Evolutionary conservation across 2,113 vertebrate species (phyloP), one percentile per base, ranked within the genome.

Genomic region (Heterochromis multidens): DNA sequence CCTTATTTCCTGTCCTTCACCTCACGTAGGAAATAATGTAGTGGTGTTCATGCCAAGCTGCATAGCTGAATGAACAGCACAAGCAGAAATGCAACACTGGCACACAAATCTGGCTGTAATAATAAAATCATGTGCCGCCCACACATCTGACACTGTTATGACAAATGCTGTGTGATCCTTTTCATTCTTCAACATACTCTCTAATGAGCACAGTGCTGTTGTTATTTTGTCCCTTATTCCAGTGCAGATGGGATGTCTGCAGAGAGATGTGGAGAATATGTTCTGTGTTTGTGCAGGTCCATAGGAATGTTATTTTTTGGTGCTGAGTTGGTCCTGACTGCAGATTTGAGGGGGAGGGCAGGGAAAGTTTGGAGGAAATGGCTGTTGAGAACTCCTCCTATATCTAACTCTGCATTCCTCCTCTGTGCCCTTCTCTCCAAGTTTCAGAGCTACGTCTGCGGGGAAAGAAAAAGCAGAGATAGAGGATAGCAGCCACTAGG

Each of bases 341-440:
- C 79, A 88, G 61, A 72, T 90, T 92, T 91, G 40, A 92, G 80
- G 61, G 87, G 92, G 92, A 90, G 91, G 93, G 89, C 77, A 70
- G 82, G 76, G 87, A 67, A 83, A 61, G 46, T 89, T 90, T 52
- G 80, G 89, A 94, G 94, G 93, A 95, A 96, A 93, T 95, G 94
- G 90, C 92, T 89, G 92, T 93, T 59, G 62, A 87, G 78, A 62
- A 91, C 93, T 91, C 91, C 94, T 90, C 93, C 94, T 94, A 85
- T 87, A 91, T 93, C 85, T 79, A 67, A 91, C 88, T 89, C 87
- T 85, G 87, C 94, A 95, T 95, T 95, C 94, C 93, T 87, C 31
- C 33, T 77, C 79, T 77, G 29, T 60, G 74, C 43, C 40, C 76
- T 85, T 90, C 84, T 86, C 40, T 77, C 60, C 49, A 76, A 72